Conservation (phyloP, 2,113 vertebrate genomes). For the Saccopteryx bilineata region DNA sequence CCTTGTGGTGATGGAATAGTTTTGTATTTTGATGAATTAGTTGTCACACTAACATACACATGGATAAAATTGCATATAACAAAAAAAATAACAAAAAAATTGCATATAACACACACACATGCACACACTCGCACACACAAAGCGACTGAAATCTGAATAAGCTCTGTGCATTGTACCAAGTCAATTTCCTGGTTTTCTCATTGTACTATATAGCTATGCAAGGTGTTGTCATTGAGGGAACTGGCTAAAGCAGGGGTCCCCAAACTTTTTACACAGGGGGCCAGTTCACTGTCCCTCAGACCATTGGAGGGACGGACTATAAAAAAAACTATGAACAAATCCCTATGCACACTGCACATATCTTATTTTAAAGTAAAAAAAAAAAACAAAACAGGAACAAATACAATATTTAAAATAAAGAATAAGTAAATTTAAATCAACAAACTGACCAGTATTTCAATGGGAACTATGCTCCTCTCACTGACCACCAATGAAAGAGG, state of each 20-base stretch:
- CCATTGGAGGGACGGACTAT: too few species aligned
- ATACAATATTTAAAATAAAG: too few species aligned
- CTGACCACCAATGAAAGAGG: too few species aligned
- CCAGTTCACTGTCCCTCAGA: too few species aligned
- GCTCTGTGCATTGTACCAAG: background rate
- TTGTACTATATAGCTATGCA: background rate
- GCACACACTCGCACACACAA: background rate
- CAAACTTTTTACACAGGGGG: too few species aligned
- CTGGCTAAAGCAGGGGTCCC: background rate
- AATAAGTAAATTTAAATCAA: too few species aligned
- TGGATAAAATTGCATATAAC: background rate
- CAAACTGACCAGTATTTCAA: too few species aligned
- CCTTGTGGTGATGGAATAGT: background rate
- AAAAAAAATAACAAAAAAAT: background rate
- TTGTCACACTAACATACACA: background rate
- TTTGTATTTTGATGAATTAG: background rate
- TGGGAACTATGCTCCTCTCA: too few species aligned
- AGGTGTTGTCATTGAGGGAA: background rate
- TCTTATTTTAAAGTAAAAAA: too few species aligned
- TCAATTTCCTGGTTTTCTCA: background rate
- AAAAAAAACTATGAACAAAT: too few species aligned
- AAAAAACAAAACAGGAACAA: too few species aligned
- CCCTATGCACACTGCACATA: too few species aligned
- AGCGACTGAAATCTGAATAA: constrained; percentile 18
- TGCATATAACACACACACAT: background rate